Evolutionary conservation across 1,140 invertebrate genomes (phyloP), one percentile per base, ranked within the genome.

Genomic region (Habropoda laboriosa): DNA sequence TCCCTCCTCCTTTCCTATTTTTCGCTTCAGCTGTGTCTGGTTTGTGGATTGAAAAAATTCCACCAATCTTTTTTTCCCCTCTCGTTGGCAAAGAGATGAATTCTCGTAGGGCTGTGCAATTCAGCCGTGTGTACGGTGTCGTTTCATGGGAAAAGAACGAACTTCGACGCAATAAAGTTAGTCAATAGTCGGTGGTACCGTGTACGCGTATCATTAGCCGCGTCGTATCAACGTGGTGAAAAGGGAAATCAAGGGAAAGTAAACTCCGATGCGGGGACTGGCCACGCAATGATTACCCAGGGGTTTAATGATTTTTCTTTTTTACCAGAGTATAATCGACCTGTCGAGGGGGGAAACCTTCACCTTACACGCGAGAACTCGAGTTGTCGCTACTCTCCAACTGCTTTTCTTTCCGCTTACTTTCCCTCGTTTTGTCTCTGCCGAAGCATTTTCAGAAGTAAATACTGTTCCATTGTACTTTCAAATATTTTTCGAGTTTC

Each of bases 291-390:
- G n/a, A 73, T 63, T 60, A 30, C 16, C 40, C 18, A 21, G 13
- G 13, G 68, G 18, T 55, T 45, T 72, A 79, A 73, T 51, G 68
- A 79, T 73, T 78, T 71, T 67, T n/a, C n/a, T n/a, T 67, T 71
- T 38, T 30, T 38, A 35, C 18, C n/a, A 3, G 21, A 32, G 35
- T 61, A 55, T 51, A 51, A 61, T 60, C 67, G 55, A 71, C 32
- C 45, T 51, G 55, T 49, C 16, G 45, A 24, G 47, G 7, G 42
- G 7, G 7, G 42, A 3, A 40, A 47, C 47, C 51, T 47, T 45
- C 16, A 18, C 16, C 3, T 32, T 10, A 21, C 74, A 55, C 32
- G 10, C 32, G 12, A 49, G 42, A 60, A n/a, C n/a, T n/a, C n/a
- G n/a, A 27, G 7, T 40, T 32, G 1, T n/a, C 27, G 27, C 45